phyloP scores from a whole-genome alignment of 2,888 invertebrate genomes.

The Eupsilia transversa region DNA sequence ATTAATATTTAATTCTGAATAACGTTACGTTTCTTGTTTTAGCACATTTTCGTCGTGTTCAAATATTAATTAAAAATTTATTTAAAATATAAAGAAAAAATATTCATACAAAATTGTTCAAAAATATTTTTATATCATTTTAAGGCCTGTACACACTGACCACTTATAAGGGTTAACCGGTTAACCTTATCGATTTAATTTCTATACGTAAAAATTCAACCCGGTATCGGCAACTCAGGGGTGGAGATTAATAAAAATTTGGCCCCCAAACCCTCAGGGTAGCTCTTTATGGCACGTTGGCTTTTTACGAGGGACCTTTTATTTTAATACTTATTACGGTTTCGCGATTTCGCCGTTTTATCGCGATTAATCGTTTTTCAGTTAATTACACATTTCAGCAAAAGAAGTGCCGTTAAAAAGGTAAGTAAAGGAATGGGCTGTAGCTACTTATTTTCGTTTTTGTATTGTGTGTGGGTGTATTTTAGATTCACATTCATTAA shows the following conservation, averaged over 20 bases:
- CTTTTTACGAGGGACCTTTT: constrained; percentile 86
- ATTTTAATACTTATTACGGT: constrained; percentile 87
- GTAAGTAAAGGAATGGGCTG: constrained; percentile 56
- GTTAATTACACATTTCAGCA: constrained; percentile 80
- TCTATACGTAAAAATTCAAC: constrained; percentile 82
- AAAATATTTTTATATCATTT: constrained; percentile 22
- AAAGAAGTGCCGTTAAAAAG: constrained; percentile 70
- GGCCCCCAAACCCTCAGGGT: constrained; percentile 82
- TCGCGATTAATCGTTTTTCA: constrained; percentile 84
- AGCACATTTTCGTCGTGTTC: background rate
- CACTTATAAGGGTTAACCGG: constrained; percentile 62
- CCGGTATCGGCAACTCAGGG: constrained; percentile 77
- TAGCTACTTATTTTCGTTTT: constrained; percentile 23
- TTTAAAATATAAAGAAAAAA: constrained; percentile 13
- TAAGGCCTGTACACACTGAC: constrained; percentile 12
- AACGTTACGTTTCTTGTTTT: constrained; percentile 21
- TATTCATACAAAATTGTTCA: background rate
- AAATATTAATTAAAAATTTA: constrained; percentile 38
- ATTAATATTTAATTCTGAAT: constrained; percentile 61
- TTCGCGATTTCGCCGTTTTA: constrained; percentile 84
- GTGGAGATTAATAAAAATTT: constrained; percentile 88
- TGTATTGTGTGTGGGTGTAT: constrained; percentile 19
- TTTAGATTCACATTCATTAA: background rate
- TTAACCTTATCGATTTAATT: constrained; percentile 79
- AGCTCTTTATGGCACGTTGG: constrained; percentile 86